Evolutionary conservation across 2,797 vertebrate species (phyloP).

Genomic region (Kryptopterus vitreolus): DNA sequence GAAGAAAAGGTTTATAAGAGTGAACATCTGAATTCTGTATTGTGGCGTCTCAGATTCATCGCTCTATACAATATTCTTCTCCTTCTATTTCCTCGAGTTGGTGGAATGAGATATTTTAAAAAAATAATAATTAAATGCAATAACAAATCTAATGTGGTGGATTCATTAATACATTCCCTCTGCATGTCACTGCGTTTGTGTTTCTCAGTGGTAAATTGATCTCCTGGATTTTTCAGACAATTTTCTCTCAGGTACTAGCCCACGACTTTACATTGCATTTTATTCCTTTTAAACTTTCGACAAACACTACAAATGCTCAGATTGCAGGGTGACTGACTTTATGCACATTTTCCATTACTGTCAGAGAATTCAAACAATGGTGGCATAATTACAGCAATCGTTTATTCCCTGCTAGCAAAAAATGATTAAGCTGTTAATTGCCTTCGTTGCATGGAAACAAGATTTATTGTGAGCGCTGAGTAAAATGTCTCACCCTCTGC

Average conservation of each 20-base stretch:
- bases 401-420: conserved; percentile 23
- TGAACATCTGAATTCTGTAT: not conserved
- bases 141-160: too few relatives aligned
- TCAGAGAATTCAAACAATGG: not conserved
- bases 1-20: not conserved
- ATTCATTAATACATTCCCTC: not conserved
- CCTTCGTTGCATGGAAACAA: conserved; percentile 21
- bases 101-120: too few relatives aligned
- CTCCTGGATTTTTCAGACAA: not conserved
- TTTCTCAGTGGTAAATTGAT: not conserved
- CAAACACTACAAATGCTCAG: not conserved
- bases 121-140: too few relatives aligned
- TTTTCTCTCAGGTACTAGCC: not conserved
- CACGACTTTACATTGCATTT: not conserved
- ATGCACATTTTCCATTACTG: conserved; percentile 14
- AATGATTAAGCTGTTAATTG: conserved; percentile 27
- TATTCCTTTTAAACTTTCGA: not conserved
- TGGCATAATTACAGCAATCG: conserved; percentile 23
- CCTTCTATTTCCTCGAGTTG: not conserved
- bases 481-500: not conserved
- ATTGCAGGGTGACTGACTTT: not conserved
- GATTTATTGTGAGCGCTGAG: conserved; percentile 20
- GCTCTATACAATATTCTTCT: not conserved
- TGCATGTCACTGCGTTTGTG: not conserved
- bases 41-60: not conserved